phyloP scores from a whole-genome alignment of 2,797 vertebrate species.

The Neoniphon sammara region DNA sequence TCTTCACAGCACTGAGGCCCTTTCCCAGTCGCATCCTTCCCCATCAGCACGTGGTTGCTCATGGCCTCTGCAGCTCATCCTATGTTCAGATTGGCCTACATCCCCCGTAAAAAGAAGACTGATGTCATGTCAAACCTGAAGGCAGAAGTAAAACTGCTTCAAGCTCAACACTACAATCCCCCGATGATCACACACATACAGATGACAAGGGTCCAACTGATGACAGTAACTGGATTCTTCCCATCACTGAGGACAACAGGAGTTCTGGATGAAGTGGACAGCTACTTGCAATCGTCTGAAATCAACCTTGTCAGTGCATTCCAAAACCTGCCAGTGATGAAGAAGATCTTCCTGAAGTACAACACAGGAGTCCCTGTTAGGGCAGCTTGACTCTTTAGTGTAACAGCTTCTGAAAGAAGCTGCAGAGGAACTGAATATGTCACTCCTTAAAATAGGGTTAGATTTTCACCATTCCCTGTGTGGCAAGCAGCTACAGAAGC shows the following conservation, averaged over 20 bases:
- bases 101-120: conserved; percentile 24
- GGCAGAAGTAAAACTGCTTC: conserved; percentile 23
- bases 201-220: conserved; percentile 26
- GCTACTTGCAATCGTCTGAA: conserved; percentile 30
- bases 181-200: conserved; percentile 35
- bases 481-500: too few species aligned
- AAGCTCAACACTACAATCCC: conserved; percentile 25
- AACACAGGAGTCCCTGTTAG: too few species aligned
- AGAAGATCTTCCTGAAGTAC: conserved; percentile 37
- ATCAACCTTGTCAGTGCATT: conserved; percentile 41
- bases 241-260: conserved; percentile 22
- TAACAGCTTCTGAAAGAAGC: too few species aligned
- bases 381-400: conserved; percentile 40
- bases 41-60: too few species aligned
- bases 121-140: conserved; percentile 34
- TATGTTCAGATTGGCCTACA: conserved; percentile 39
- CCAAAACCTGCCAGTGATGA: conserved; percentile 32
- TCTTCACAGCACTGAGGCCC: too few species aligned
- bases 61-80: conserved; percentile 43
- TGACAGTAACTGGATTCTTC: conserved; percentile 27
- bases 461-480: too few species aligned
- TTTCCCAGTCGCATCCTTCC: too few species aligned
- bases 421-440: too few species aligned
- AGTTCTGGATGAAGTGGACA: conserved; percentile 38
- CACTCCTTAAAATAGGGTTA: too few species aligned